These are phyloP conservation scores for Papilio xuthus DNA, from an alignment of 1,140 invertebrate species.

Conservation along the genomic window DNA sequence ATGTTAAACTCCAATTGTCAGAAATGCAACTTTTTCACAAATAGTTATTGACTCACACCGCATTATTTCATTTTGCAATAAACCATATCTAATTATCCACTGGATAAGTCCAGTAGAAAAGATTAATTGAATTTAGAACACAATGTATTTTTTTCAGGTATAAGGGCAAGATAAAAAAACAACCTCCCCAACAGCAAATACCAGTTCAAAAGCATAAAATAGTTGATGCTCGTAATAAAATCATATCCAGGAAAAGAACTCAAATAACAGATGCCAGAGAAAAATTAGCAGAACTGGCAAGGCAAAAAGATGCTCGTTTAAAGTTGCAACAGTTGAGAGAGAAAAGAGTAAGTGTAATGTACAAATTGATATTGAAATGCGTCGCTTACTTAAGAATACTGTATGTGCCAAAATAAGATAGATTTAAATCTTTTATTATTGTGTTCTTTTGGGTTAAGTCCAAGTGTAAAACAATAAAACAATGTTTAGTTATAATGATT, in stretches of 20 bases:
- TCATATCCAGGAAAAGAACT: slow-evolving; percentile 85
- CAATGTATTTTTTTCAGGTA: slow-evolving; percentile 42
- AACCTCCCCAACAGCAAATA: slow-evolving; percentile 43
- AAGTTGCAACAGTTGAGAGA: slow-evolving; percentile 83
- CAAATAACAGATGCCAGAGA: slow-evolving; percentile 86
- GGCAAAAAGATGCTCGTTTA: slow-evolving; percentile 85
- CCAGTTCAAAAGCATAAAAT: slow-evolving; percentile 46
- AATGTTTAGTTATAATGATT: no score
- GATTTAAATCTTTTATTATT: no score
- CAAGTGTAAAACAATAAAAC: no score
- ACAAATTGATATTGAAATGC: neutral
- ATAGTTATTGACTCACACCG: neutral
- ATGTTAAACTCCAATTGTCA: neutral
- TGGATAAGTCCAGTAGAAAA: no score
- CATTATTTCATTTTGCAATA: neutral
- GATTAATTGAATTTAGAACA: neutral
- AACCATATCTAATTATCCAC: neutral
- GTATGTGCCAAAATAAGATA: no score
- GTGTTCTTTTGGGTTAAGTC: no score
- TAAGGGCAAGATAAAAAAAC: slow-evolving; percentile 52
- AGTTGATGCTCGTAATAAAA: slow-evolving; percentile 85
- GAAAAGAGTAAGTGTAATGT: slow-evolving; percentile 57
- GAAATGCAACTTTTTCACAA: neutral
- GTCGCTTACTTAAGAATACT: no score
- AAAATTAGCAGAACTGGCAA: slow-evolving; percentile 85